These are phyloP conservation scores for Papilio aristodemus DNA, from an alignment of 1,140 invertebrate species.

Conservation along the genomic window DNA sequence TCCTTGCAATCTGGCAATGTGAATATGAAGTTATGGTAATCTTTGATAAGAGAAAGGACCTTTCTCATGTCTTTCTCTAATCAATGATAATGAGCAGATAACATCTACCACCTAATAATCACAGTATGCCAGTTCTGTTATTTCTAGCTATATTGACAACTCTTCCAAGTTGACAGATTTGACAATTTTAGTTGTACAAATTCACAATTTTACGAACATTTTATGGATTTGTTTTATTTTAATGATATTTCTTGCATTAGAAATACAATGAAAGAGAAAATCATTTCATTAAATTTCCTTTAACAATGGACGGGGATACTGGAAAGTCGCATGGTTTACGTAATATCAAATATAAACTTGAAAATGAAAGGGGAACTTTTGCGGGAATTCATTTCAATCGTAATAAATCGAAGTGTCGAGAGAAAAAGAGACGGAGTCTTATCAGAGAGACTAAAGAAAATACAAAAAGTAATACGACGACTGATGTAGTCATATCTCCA, in stretches of 20 bases:
- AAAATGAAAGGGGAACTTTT: background rate
- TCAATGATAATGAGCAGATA: too few species aligned
- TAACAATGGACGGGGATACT: constrained; percentile 18
- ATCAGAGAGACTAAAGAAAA: background rate
- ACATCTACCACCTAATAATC: too few species aligned
- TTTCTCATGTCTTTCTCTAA: too few species aligned
- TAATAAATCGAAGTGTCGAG: background rate
- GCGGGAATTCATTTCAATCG: background rate
- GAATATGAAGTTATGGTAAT: too few species aligned
- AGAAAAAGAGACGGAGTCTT: background rate
- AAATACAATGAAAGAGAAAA: background rate
- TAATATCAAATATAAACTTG: constrained; percentile 2
- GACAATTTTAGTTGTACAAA: background rate
- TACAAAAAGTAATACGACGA: background rate
- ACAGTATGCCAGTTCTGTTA: too few species aligned
- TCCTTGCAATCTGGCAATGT: too few species aligned
- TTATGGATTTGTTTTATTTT: background rate
- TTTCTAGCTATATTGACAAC: too few species aligned
- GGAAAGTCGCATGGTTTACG: background rate
- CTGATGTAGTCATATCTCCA: background rate
- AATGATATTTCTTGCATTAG: background rate
- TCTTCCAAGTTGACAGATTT: background rate
- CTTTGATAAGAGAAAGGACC: too few species aligned
- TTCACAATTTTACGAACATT: background rate
- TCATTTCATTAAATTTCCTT: background rate